Evolutionary conservation across 2,888 invertebrate genomes (phyloP).

Genomic region (Stenichneumon culpator): DNA sequence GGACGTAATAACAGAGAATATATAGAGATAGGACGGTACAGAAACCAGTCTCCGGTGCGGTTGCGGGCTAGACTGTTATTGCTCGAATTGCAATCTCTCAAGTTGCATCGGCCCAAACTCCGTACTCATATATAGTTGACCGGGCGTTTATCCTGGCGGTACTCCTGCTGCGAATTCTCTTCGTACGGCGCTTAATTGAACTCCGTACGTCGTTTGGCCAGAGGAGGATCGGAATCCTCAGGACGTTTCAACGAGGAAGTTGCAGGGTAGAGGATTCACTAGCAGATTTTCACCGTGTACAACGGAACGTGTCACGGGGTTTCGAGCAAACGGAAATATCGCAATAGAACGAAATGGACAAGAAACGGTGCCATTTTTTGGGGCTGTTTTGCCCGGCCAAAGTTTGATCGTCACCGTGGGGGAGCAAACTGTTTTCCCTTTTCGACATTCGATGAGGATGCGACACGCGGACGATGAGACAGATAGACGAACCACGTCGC

Average conservation of each 20-base stretch:
- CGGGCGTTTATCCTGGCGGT: background rate
- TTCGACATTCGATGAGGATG: too few relatives aligned
- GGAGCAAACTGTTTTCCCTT: too few relatives aligned
- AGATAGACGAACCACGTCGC: too few relatives aligned
- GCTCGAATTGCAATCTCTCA: constrained; percentile 50
- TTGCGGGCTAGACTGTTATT: constrained; percentile 48
- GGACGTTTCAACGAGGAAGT: constrained; percentile 1
- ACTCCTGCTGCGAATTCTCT: constrained; percentile 12
- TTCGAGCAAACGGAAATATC: background rate
- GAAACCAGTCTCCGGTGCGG: constrained; percentile 38
- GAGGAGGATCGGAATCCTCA: background rate
- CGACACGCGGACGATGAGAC: too few relatives aligned
- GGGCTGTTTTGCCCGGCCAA: too few relatives aligned
- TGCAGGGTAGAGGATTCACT: background rate
- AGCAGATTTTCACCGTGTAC: background rate
- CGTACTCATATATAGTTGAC: constrained; percentile 30
- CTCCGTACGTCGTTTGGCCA: background rate
- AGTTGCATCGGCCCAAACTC: constrained; percentile 23
- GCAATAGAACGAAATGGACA: background rate
- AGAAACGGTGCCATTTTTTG: too few relatives aligned
- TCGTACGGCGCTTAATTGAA: constrained; percentile 13
- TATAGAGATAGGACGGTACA: constrained; percentile 49
- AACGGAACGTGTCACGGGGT: background rate
- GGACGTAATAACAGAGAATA: constrained; percentile 66
- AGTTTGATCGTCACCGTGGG: too few relatives aligned